Evolutionary conservation across 2,113 vertebrate species (phyloP).

Genomic region (Eolophus roseicapilla): DNA sequence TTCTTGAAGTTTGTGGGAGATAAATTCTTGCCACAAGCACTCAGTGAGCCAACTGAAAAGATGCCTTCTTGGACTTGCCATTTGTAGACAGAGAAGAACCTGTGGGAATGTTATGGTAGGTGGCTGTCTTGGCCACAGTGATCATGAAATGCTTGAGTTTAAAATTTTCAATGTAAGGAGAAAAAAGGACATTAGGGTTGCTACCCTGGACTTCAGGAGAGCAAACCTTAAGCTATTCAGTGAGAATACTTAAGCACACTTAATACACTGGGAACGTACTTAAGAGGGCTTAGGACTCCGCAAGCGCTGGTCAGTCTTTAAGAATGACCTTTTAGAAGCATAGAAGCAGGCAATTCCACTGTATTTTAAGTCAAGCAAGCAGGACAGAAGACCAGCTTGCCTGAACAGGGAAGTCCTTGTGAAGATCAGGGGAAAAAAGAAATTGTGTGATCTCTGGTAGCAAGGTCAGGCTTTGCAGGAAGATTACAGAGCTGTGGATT

Average conservation of each 20-base stretch:
- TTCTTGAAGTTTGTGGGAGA: not conserved
- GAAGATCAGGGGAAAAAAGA: not conserved
- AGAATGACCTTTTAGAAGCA: not conserved
- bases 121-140: not conserved
- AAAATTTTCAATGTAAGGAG: not conserved
- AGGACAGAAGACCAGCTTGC: not conserved
- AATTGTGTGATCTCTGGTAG: not conserved
- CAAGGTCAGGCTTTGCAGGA: not conserved
- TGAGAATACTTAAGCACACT: no score
- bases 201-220: not conserved
- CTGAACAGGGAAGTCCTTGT: not conserved
- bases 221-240: not conserved
- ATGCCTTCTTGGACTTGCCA: not conserved
- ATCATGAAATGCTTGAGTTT: not conserved
- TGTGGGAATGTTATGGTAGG: not conserved
- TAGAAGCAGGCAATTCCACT: fast-evolving
- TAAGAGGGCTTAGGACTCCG: not conserved
- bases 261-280: no score
- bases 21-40: not conserved
- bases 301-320: not conserved
- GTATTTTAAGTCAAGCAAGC: not conserved
- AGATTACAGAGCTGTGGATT: not conserved
- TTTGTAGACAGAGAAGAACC: not conserved
- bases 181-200: not conserved
- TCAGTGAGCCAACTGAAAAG: not conserved